Conservation (phyloP, 2,797 vertebrate genomes). For the Apogon talboti region DNA sequence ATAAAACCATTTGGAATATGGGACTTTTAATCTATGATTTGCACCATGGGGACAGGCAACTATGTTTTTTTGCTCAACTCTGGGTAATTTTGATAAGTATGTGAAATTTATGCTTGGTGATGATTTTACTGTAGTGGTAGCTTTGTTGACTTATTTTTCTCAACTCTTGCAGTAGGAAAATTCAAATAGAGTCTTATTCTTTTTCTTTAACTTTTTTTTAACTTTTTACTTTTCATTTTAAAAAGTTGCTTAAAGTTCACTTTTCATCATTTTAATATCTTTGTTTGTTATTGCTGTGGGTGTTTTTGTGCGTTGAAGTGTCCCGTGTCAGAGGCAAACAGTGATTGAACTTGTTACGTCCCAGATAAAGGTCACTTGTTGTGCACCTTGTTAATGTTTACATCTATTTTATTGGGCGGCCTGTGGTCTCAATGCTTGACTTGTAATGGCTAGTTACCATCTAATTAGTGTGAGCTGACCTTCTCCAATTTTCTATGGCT, state of each 20-base stretch:
- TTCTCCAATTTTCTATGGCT: constrained; percentile 16
- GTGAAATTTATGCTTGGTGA: constrained; percentile 66
- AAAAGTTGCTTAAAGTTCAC: neutral
- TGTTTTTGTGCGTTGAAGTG: no score
- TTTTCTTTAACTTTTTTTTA: no score
- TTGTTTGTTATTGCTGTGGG: no score
- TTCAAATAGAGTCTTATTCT: no score
- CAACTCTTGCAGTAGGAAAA: constrained; percentile 24
- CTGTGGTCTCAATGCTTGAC: constrained; percentile 32
- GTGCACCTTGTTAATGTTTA: constrained; percentile 20
- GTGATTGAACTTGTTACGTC: constrained; percentile 12
- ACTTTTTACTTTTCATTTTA: neutral
- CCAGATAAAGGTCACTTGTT: neutral
- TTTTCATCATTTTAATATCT: no score
- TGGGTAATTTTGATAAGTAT: constrained; percentile 84
- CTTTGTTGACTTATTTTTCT: constrained; percentile 28
- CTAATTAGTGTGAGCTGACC: constrained; percentile 63
- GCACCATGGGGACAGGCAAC: constrained; percentile 74
- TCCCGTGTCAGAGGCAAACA: neutral
- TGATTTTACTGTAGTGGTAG: constrained; percentile 23
- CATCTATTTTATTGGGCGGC: constrained; percentile 35
- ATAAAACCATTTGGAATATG: constrained; percentile 82
- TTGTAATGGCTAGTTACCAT: constrained; percentile 43
- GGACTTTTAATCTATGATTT: constrained; percentile 80
- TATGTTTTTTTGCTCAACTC: constrained; percentile 67